Evolutionary conservation across 2,797 vertebrate genomes (phyloP), one percentile per base, ranked within the genome.

Genomic region (Cossypha dichroa): DNA sequence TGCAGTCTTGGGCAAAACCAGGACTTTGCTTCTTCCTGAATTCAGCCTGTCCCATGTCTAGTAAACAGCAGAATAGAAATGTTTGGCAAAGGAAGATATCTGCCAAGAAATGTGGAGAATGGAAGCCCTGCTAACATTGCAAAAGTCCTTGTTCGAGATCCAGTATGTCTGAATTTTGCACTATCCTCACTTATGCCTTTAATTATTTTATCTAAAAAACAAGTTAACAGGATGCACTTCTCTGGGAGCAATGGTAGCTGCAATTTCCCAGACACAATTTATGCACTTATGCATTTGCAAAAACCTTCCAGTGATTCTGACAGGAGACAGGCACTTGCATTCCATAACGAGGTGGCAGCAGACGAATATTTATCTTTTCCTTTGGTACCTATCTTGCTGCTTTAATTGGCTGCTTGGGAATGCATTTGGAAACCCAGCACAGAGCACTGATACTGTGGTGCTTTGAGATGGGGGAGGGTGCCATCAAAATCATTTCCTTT

Each of bases 271-370:
- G 73, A 66, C 63, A 77, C 33, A 45, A 70, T 89, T 88, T 76
- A 76, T 73, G 69, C 11, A 17, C 22, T 90, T 85, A 52, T 1
- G 20, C 76, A 58, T 83, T 87, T 90, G 55, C 76, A 88, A 67
- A 87, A 96, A 28, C 23, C 49, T 88, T 90, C 67, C 90, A 56
- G 45, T 63, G 77, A 58, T 73, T 90, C 73, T 90, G 94, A 90
- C 85, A 76, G 63, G 46, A 92, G 69, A 56, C 67, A 52, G 51
- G 80, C 4, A 0, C 85, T 88, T 76, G 38, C 23, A 59, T 76
- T 90, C 81, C 1, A 0, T 74, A 93, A 93, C 0, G 0, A 95
- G 78, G 74, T 5, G 8, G 80, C 46, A 18, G 51, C 33, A 90
- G 74, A 78, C 2, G 0, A 91, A 67, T 60, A 77, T 67, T 91